Percentiles rank a stretch among this genome's conserved stretches.
Conservation (phyloP, 2,888 invertebrate species). For the Pimpla rufipes region DNA sequence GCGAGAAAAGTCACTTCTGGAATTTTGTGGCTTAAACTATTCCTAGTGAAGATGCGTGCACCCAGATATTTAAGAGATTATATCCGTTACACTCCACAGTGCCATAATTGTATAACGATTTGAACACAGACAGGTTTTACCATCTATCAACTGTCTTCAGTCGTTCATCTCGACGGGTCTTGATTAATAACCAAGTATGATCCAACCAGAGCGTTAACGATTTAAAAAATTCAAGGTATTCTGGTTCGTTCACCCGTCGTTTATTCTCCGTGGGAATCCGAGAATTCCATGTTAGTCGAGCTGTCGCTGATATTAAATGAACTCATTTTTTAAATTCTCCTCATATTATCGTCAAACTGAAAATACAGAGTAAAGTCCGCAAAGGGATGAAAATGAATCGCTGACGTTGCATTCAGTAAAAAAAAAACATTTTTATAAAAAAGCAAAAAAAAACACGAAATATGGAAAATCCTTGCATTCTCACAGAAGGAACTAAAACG, state of each 20-base stretch:
- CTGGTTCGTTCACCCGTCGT: neutral
- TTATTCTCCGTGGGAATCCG: neutral
- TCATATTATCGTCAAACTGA: neutral
- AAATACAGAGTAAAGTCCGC: neutral
- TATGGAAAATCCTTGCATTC: too few relatives aligned
- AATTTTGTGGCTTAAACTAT: neutral
- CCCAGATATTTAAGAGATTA: neutral
- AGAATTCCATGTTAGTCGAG: neutral
- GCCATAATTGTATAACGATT: neutral
- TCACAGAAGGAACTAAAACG: too few relatives aligned
- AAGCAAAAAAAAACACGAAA: neutral
- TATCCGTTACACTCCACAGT: neutral
- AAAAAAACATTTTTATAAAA: too few relatives aligned
- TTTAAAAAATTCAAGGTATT: slow-evolving; percentile 14
- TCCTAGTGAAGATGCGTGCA: neutral
- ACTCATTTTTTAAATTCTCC: neutral
- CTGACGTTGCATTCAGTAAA: neutral
- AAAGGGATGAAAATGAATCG: neutral
- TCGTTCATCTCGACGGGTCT: neutral
- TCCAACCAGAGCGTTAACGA: neutral
- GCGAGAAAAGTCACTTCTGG: neutral
- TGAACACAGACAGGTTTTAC: neutral
- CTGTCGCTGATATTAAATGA: neutral
- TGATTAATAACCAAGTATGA: slow-evolving; percentile 2
- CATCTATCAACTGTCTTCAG: neutral